Conservation (phyloP, 2,888 invertebrate species). For the Cataglyphis cursor region DNA sequence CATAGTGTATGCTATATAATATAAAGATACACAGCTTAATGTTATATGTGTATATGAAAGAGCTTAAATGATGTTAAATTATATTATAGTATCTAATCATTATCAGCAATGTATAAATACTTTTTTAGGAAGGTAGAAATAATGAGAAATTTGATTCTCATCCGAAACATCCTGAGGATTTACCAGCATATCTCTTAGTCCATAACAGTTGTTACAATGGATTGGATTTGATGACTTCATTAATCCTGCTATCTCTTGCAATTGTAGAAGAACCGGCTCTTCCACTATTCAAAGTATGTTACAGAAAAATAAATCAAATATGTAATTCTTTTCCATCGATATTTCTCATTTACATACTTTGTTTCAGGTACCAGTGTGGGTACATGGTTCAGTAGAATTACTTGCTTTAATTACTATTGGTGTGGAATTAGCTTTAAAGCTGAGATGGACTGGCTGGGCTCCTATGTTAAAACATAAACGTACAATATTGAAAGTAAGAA, state of each 20-base stretch:
- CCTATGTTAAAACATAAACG: slow-evolving; percentile 94
- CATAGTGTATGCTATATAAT: slow-evolving; percentile 15
- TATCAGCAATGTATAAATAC: background rate
- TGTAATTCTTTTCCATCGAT: background rate
- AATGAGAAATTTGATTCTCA: slow-evolving; percentile 97
- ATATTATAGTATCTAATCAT: background rate
- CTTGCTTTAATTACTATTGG: slow-evolving; percentile 92
- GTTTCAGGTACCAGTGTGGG: slow-evolving; percentile 91
- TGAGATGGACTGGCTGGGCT: slow-evolving; percentile 95
- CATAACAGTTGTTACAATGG: slow-evolving; percentile 96
- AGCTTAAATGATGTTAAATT: background rate
- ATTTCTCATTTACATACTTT: slow-evolving; percentile 16
- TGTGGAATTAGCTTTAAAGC: slow-evolving; percentile 92
- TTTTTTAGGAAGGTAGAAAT: slow-evolving; percentile 93
- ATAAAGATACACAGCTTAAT: background rate
- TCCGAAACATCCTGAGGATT: slow-evolving; percentile 93
- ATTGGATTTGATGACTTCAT: slow-evolving; percentile 92
- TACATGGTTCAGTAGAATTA: slow-evolving; percentile 94
- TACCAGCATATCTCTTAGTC: slow-evolving; percentile 95
- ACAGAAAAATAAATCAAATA: background rate
- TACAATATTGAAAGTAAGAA: slow-evolving; percentile 93
- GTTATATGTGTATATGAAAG: background rate
- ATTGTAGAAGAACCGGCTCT: slow-evolving; percentile 94
- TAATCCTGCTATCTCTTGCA: slow-evolving; percentile 92
- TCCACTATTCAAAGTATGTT: slow-evolving; percentile 89